Evolutionary conservation across 2,113 vertebrate species (phyloP), one percentile per base, ranked within the genome.

Genomic region (Corvus cornix): DNA sequence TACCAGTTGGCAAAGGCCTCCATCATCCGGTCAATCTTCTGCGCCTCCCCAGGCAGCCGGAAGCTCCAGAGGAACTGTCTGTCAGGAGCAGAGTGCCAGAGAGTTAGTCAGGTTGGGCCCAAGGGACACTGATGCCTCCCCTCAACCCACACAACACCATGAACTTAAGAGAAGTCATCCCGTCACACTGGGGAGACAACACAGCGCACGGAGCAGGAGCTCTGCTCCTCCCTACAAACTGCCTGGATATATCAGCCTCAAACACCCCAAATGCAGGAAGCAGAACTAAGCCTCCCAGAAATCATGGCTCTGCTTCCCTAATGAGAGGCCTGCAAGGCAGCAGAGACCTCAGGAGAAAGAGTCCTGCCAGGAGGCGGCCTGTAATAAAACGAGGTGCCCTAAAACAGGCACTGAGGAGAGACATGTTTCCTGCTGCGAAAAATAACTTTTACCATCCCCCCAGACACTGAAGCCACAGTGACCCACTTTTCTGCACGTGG

Each of bases 1-100:
- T 99, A 99, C 56, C 99, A 98, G 4, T 91, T 97, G 33, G 99
- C 99, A 35, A 99, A 99, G 11, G 98, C 97, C 75, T 99, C 99
- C 99, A 99, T 99, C 99, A 99, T 99, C 23, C 99, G 98, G 84
- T 99, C 99, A 9, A 99, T 99, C 98, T 99, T 99, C 98, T 99
- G 99, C 2, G 99, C 99, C 89, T 99, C 99, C 2, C 99, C 99
- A 0, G 99, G 99, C 76, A 99, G 98, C 58, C 99, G 98, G 95
- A 99, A 99, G 90, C 99, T 99, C 99, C 99, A 99, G n/a, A 99
- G 96, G 86, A 99, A 99, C 97, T 99, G 99, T 78, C 99, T 99
- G 87, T 75, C 56, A 81, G 58, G n/a, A 77, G 33, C 48, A 95
- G 10, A 31, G 83, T 5, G 33, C 7, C 26, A 58, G 5, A 58